Conservation (phyloP, 2,113 vertebrate species). For the Australoheros scitulus region DNA sequence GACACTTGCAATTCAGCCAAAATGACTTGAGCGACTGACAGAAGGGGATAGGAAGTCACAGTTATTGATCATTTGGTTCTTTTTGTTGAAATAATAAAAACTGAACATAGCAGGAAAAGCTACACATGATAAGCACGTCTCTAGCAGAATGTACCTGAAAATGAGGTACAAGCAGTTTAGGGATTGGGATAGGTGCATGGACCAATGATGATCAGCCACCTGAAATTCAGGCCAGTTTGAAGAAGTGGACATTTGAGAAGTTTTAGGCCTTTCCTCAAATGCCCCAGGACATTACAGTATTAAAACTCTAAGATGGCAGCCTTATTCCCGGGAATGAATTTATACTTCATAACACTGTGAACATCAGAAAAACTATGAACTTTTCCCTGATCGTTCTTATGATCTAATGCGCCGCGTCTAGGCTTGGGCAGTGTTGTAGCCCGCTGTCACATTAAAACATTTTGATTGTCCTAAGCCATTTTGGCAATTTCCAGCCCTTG, state of each 20-base stretch:
- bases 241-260: not conserved
- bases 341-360: not conserved
- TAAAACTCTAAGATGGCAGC: not conserved
- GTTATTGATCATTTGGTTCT: not conserved
- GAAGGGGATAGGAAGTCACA: not conserved
- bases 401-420: no score
- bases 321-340: accelerated
- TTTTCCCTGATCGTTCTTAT: not conserved
- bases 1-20: not conserved
- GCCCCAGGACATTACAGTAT: not conserved
- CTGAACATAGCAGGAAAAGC: not conserved
- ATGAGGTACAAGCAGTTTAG: not conserved
- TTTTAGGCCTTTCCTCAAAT: not conserved
- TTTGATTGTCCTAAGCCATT: no score
- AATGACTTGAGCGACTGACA: not conserved
- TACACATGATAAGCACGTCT: not conserved
- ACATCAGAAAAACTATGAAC: no score
- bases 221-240: not conserved
- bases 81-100: not conserved
- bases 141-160: slow-evolving; percentile 6
- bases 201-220: no score
- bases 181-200: not conserved
- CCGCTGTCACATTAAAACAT: not conserved
- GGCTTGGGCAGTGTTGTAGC: no score
- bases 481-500: no score